Conservation (phyloP, 2,888 invertebrate genomes). For the Erynnis tages region DNA sequence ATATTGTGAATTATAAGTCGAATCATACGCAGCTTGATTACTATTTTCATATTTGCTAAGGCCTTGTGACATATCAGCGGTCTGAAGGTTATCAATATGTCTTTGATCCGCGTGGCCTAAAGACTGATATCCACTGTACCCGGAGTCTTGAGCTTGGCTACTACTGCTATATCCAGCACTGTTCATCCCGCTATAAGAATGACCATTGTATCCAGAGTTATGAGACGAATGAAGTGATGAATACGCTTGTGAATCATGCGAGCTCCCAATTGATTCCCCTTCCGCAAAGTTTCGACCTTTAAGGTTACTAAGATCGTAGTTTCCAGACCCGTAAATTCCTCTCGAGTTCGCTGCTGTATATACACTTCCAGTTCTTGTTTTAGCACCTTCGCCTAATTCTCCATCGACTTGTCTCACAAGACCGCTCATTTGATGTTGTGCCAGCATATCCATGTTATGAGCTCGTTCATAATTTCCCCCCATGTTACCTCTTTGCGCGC, state of each 20-base stretch:
- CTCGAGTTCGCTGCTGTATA: conserved; percentile 68
- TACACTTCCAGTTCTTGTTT: conserved; percentile 61
- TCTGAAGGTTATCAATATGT: conserved; percentile 46
- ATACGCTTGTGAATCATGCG: conserved; percentile 32
- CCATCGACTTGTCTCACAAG: conserved; percentile 65
- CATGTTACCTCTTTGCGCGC: conserved; percentile 76
- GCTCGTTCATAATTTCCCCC: conserved; percentile 75
- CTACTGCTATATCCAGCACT: conserved; percentile 40
- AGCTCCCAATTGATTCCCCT: conserved; percentile 38
- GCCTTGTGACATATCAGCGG: conserved; percentile 42
- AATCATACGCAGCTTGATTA: conserved; percentile 38
- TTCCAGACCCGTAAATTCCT: conserved; percentile 65
- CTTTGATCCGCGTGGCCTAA: conserved; percentile 36
- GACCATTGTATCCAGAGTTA: conserved; percentile 35
- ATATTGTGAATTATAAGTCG: conserved; percentile 47
- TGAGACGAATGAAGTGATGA: conserved; percentile 35
- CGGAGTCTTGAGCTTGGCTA: conserved; percentile 40
- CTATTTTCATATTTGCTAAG: conserved; percentile 43
- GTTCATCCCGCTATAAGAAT: conserved; percentile 30
- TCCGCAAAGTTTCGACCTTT: conserved; percentile 69
- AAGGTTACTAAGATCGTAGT: conserved; percentile 61
- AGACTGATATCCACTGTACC: conserved; percentile 41
- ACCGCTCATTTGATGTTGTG: conserved; percentile 73
- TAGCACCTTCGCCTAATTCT: conserved; percentile 66
- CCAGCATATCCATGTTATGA: conserved; percentile 73